Evolutionary conservation across 2,888 invertebrate genomes (phyloP), one percentile per base, ranked within the genome.

Genomic region (Caprella mutica): DNA sequence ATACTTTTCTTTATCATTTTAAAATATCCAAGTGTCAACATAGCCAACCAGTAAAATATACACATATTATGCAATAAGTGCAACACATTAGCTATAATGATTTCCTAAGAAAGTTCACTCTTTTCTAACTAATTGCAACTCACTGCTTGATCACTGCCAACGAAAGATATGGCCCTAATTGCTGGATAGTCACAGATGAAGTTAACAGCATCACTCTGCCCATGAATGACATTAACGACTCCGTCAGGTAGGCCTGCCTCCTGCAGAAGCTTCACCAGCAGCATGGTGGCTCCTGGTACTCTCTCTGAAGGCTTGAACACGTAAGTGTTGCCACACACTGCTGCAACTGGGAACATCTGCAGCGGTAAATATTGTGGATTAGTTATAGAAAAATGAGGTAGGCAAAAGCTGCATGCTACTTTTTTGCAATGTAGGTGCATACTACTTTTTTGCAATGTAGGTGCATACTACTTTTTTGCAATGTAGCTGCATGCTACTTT

Each of bases 211-310:
- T 89, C 86, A 70, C 91, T 92, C 43, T 86, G 84, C 2, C 98
- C 98, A 70, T 99, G 98, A 67, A 99, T 90, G 42, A 80, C 88
- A 73, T 98, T 98, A 29, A 98, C 88, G 27, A 92, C 81, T 14
- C 98, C 98, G 55, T 92, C 87, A 2, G 97, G 98, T 55, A 93
- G 88, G 0, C 97, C 98, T 23, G 96, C 90, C 74, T 96, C 86
- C 66, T 58, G 54, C 52, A 93, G 77, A 69, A 98, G 78, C 67
- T 97, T 90, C 79, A 93, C 86, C 68, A 98, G 79, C 76, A 96
- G 78, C 83, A 98, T 86, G 5, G 90, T 86, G 5, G 96, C 93
- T 0, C 97, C 96, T 5, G 98, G 98, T 69, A 96, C 97, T 69
- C 94, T 82, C 73, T 99, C 98, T 0, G 96, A 97, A 0, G 98